phyloP scores from a whole-genome alignment of 2,797 vertebrate genomes.

The Tokudaia muenninki region DNA sequence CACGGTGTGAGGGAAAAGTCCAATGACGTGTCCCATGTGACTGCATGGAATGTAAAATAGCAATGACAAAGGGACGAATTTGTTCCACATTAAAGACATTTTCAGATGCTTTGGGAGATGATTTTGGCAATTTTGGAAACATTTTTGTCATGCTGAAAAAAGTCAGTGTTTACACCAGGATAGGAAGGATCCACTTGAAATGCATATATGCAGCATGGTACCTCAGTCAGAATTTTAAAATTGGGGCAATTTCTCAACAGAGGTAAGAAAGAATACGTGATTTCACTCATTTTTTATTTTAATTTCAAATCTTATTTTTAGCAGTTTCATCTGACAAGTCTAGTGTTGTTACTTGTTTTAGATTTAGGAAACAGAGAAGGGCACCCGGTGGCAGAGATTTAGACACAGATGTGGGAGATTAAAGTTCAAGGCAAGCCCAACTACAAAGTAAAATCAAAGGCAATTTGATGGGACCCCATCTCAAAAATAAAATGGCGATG shows the following conservation, averaged over 20 bases:
- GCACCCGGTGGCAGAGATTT: background rate
- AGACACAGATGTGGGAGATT: background rate
- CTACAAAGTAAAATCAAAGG: background rate
- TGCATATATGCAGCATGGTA: background rate
- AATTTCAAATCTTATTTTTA: conserved; percentile 41
- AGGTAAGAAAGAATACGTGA: background rate
- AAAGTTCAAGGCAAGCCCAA: background rate
- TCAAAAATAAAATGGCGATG: background rate
- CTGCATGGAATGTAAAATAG: conserved; percentile 58
- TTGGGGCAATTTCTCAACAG: background rate
- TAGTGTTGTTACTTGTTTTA: background rate
- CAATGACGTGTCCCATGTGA: conserved; percentile 2
- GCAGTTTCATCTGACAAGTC: conserved; percentile 16
- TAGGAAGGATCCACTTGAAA: background rate
- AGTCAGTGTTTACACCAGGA: conserved; percentile 8
- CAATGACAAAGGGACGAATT: conserved; percentile 77
- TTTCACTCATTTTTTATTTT: background rate
- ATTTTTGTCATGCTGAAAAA: conserved; percentile 15
- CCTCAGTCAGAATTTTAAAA: background rate
- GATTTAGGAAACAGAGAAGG: background rate
- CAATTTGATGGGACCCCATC: background rate
- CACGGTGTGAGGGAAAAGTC: background rate
- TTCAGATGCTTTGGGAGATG: conserved; percentile 57
- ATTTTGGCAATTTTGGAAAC: conserved; percentile 62
- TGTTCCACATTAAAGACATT: conserved; percentile 67